Evolutionary conservation across 2,113 vertebrate genomes (phyloP).

Genomic region (Chaetodon auriga): DNA sequence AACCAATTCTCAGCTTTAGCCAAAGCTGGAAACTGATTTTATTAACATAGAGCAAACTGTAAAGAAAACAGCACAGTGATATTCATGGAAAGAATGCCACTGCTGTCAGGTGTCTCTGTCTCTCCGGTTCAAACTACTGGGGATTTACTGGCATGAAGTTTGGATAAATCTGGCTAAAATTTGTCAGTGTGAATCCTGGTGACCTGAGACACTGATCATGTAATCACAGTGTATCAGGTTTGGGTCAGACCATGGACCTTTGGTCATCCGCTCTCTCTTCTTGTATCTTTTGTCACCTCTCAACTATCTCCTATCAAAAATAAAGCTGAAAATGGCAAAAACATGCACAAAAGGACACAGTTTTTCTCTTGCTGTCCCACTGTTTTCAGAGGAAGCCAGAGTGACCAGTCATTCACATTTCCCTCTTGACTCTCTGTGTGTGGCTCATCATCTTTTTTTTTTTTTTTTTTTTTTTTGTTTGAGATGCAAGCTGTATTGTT

Average conservation of each 20-base stretch:
- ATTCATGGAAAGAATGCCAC: neutral
- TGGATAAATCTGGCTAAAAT: neutral
- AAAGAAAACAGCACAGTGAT: neutral
- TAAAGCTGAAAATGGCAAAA: neutral
- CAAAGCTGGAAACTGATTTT: slow-evolving; percentile 8
- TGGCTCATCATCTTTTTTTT: neutral
- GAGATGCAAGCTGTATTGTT: slow-evolving; percentile 2
- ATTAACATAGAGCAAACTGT: slow-evolving; percentile 23
- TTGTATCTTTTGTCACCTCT: neutral
- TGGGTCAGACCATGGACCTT: neutral
- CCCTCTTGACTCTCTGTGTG: neutral
- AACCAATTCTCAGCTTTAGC: slow-evolving; percentile 32
- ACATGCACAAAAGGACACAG: neutral
- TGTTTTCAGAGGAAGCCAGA: neutral
- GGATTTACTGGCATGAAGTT: neutral
- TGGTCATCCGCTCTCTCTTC: neutral
- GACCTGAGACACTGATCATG: too few species aligned
- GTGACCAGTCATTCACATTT: neutral
- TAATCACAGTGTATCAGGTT: neutral
- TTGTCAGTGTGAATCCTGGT: neutral
- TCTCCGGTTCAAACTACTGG: neutral
- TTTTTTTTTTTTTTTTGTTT: too few species aligned
- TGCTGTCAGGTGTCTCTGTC: neutral
- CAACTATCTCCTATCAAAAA: neutral
- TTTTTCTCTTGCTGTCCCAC: neutral